phyloP scores from a whole-genome alignment of 2,113 vertebrate genomes.

The Porphyrio hochstetteri region DNA sequence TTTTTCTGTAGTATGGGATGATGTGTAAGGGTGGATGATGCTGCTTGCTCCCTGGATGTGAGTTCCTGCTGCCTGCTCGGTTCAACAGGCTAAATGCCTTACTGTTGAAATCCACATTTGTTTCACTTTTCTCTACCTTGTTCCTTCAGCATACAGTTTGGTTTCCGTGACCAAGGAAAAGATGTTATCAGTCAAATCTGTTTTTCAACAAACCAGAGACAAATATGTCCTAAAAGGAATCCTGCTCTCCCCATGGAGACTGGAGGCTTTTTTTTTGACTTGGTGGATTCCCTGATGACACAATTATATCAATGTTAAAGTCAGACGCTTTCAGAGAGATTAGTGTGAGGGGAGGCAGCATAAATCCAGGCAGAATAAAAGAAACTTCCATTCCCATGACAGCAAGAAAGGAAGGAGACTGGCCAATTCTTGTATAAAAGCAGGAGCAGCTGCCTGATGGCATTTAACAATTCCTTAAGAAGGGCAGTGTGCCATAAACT shows the following conservation, averaged over 20 bases:
- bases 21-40: background rate
- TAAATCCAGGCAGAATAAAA: background rate
- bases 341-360: background rate
- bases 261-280: background rate
- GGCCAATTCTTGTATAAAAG: background rate
- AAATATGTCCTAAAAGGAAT: background rate
- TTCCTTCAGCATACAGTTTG: background rate
- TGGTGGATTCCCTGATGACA: background rate
- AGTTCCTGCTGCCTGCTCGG: background rate
- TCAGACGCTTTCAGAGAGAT: slow-evolving; percentile 14
- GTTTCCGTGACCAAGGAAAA: background rate
- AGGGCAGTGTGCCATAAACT: background rate
- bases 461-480: slow-evolving; percentile 6
- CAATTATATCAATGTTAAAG: slow-evolving; percentile 4
- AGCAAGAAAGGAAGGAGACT: background rate
- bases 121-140: background rate
- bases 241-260: background rate
- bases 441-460: background rate
- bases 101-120: background rate
- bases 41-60: rapidly evolving
- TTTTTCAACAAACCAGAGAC: background rate
- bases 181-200: background rate
- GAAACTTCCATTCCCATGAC: background rate
- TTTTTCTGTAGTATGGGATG: background rate
- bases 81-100: background rate